Conservation (phyloP, 2,888 invertebrate genomes). For the Scelioninae gen. 2 region DNA sequence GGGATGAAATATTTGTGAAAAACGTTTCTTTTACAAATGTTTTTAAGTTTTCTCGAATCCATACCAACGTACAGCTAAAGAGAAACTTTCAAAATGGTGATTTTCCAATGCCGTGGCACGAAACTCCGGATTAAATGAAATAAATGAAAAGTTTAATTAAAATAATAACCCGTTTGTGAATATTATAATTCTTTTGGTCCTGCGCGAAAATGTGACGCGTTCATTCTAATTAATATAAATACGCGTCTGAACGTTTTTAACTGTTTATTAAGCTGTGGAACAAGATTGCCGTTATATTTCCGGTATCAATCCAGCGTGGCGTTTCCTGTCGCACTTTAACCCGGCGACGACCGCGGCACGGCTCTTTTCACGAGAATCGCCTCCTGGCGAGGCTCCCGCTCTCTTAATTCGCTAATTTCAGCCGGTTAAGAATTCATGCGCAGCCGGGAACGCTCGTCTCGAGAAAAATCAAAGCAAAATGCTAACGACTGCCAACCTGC, state of each 20-base stretch:
- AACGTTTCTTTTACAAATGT: too few species aligned
- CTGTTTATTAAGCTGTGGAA: conserved; percentile 58
- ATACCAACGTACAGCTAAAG: too few species aligned
- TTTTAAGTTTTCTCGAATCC: too few species aligned
- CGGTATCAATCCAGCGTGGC: conserved; percentile 57
- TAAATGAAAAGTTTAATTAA: conserved; percentile 19
- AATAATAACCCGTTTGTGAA: conserved; percentile 46
- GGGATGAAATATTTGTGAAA: too few species aligned
- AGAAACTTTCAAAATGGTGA: too few species aligned
- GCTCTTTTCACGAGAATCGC: conserved; percentile 45
- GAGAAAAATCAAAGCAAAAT: conserved; percentile 74
- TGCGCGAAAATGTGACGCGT: conserved; percentile 24
- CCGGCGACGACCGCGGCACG: conserved; percentile 34
- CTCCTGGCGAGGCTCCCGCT: conserved; percentile 58
- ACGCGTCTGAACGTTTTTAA: conserved; percentile 56
- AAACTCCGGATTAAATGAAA: too few species aligned
- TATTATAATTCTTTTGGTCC: conserved; percentile 33
- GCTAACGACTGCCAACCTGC: conserved; percentile 64
- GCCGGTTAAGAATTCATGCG: conserved; percentile 74
- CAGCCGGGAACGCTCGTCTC: conserved; percentile 68
- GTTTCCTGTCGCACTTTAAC: conserved; percentile 60
- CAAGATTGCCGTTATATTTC: conserved; percentile 60
- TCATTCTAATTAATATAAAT: conserved; percentile 57
- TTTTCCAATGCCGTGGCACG: too few species aligned
- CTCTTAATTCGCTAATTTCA: conserved; percentile 75